These are phyloP conservation scores for Bovichtus diacanthus DNA, from an alignment of 2,797 vertebrate genomes.

Conservation along the genomic window DNA sequence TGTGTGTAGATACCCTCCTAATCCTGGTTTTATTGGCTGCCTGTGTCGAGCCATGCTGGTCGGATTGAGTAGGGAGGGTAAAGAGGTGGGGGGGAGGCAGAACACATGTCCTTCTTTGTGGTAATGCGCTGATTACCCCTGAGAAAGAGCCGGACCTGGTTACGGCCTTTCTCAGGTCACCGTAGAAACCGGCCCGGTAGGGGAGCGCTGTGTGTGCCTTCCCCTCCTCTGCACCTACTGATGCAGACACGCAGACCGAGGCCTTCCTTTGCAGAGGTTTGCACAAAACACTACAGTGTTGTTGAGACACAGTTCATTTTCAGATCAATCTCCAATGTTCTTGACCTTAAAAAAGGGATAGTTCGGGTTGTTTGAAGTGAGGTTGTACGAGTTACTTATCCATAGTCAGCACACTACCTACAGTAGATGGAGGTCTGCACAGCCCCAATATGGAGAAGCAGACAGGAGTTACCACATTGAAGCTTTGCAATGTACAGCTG, in stretches of 20 bases:
- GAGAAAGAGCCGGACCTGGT: slow-evolving; percentile 96
- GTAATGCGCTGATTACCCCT: slow-evolving; percentile 90
- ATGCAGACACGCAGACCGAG: slow-evolving; percentile 55
- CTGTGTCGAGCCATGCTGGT: slow-evolving; percentile 86
- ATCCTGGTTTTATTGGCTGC: slow-evolving; percentile 92
- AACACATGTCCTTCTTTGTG: slow-evolving; percentile 96
- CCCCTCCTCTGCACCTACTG: slow-evolving; percentile 64
- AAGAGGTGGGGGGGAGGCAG: slow-evolving; percentile 77
- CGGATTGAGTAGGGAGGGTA: slow-evolving; percentile 84
- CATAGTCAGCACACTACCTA: no score
- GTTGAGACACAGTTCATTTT: slow-evolving; percentile 38
- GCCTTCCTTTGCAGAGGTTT: slow-evolving; percentile 41
- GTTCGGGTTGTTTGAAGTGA: no score
- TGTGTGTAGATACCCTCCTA: slow-evolving; percentile 87
- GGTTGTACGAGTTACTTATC: no score
- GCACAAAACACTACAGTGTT: slow-evolving; percentile 34
- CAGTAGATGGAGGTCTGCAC: no score
- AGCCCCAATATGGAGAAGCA: no score
- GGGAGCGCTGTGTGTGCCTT: slow-evolving; percentile 88
- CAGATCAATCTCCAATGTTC: slow-evolving; percentile 36
- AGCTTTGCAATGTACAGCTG: no score
- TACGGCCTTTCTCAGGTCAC: slow-evolving; percentile 93
- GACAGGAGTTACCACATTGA: no score
- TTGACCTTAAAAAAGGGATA: slow-evolving; percentile 45
- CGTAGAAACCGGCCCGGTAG: slow-evolving; percentile 95